Percentiles rank a stretch among this genome's conserved stretches.
These are phyloP conservation scores for Mormyrus lacerda DNA, from an alignment of 2,113 vertebrate genomes.

Conservation along the genomic window DNA sequence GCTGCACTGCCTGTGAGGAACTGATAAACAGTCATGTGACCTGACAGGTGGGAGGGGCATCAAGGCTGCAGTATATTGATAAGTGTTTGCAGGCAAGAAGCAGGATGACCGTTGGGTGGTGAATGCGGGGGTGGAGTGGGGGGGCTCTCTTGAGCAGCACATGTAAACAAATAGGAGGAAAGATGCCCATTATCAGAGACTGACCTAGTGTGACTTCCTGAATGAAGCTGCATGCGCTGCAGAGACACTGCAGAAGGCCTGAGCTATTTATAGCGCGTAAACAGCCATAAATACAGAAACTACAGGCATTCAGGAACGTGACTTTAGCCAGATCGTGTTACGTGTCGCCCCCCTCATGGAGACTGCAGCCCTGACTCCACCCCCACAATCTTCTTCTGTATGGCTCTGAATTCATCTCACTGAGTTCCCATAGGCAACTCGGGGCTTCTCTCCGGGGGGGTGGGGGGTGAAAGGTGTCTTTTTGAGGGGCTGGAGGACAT, in stretches of 20 bases:
- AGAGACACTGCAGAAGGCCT: background rate
- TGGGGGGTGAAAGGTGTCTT: background rate
- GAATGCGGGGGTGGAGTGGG: background rate
- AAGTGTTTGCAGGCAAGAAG: background rate
- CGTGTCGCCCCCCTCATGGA: background rate
- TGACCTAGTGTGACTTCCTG: background rate
- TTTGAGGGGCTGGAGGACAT: background rate
- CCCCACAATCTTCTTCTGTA: background rate
- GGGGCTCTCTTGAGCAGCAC: background rate
- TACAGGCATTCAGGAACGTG: background rate
- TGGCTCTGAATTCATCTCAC: background rate
- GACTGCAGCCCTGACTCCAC: background rate
- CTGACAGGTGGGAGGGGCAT: background rate
- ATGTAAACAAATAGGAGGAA: background rate
- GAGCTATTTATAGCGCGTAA: background rate
- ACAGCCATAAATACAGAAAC: background rate
- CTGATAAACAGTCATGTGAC: background rate
- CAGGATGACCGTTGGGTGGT: background rate
- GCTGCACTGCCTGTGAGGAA: background rate
- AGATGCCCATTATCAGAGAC: background rate
- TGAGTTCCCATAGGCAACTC: background rate
- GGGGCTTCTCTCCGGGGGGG: background rate
- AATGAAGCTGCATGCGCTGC: background rate
- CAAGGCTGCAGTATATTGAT: background rate
- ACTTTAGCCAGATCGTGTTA: background rate